Evolutionary conservation across 2,888 invertebrate species (phyloP), one percentile per base, ranked within the genome.

Genomic region (Halictus quadricinctus): DNA sequence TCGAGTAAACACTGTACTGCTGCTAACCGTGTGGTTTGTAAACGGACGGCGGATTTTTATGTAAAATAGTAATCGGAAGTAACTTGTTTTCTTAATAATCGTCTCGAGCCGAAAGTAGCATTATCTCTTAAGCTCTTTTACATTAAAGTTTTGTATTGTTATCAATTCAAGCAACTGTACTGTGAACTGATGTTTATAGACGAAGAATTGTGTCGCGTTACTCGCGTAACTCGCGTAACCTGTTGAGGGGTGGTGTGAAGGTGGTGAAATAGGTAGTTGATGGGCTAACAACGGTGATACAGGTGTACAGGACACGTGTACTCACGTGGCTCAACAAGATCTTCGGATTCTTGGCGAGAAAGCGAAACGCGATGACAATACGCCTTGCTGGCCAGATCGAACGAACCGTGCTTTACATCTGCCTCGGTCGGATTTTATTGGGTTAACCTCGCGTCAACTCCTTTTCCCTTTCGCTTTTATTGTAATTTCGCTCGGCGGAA

Each of bases 331-430:
- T 18, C 76, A 77, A 81, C 86, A 79, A 75, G 87, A 86, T 87
- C 86, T 78, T 86, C 77, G 81, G 77, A 87, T 87, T 87, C 87
- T 75, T 86, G 79, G 77, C 83, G 87, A 80, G 87, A 87, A 87
- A 87, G 87, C 86, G 87, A 87, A 86, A 83, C 83, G 80, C 79
- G 64, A 72, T 70, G 76, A 85, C 85, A 83, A 79, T 81, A 86
- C 70, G 79, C 76, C 48, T 73, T 58, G 69, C 76, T 72, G 76
- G 64, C 13, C 48, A 29, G 25, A 80, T 78, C 78, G 76, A 85
- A 78, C 69, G 69, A 80, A 76, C 58, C 54, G 72, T 78, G 75
- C 81, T 87, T 81, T 60, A 70, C 72, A 76, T 74, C 54, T 73
- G 43, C 5, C 64, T 48, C n/a, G 64, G 46, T 36, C 25, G 21